Base-by-base conservation (phyloP, 2,113 vertebrate genomes). In the Falco punctatus region DNA sequence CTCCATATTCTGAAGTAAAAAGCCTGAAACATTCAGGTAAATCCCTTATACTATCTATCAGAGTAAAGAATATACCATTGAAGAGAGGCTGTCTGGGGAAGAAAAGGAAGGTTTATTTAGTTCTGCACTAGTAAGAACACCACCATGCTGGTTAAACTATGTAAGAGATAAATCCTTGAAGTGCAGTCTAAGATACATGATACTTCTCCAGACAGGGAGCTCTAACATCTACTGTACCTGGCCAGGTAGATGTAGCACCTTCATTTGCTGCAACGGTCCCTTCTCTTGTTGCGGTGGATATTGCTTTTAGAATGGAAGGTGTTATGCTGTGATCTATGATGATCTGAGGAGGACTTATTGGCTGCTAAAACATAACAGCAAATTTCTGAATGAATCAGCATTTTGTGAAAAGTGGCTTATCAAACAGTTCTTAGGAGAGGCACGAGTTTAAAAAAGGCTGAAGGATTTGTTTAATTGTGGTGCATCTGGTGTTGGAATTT, bases 51-150 rank as follows among this genome's bases (percentile, higher is more conserved):
- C 8, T 57, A 11, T 40, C 42, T 35, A 13, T 23, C 81, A 38
- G 19, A 62, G 10, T 66, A 78, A 77, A n/a, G 59, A 74, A 78
- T 66, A 15, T 19, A 7, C 27, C 32, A 55, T 49, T 86, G 54
- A 81, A 77, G 46, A 73, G 35, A 81, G 16, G 27, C 33, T 95
- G 26, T 32, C 44, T 61, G 40, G 46, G 46, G n/a, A 42, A 46
- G 64, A 24, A 81, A 73, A 81, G 14, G 20, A 9, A 86, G 20
- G 88, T 91, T 92, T 83, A 91, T 91, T 92, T 83, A 81, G 94
- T 95, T 86, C 49, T 83, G 46, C 42, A 28, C 9, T 26, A 30
- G 58, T 4, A 78, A 33, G 35, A 93, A 44, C 54, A 78, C 35
- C 28, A 51, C 13, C 2, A 0, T 58, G 49, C 57, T 82, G 52